These are phyloP conservation scores for Oryzias celebensis DNA, from an alignment of 2,113 vertebrate species.

Conservation along the genomic window DNA sequence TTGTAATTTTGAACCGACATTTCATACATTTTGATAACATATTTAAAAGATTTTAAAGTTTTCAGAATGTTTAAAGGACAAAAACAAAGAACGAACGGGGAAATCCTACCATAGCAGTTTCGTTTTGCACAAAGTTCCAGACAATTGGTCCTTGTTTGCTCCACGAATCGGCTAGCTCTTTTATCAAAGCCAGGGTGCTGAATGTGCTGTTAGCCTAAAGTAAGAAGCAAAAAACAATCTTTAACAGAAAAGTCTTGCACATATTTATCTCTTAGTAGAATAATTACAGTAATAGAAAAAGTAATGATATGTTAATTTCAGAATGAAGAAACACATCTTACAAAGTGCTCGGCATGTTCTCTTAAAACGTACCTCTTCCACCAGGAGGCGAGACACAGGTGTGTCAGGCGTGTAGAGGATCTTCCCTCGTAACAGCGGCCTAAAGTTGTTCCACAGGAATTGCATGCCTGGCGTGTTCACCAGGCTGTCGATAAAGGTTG, in stretches of 20 bases:
- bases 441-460: slow-evolving; percentile 89
- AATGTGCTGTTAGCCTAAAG: slow-evolving; percentile 93
- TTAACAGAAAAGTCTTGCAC: slow-evolving; percentile 21
- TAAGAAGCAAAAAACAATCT: slow-evolving; percentile 13
- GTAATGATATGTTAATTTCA: no score
- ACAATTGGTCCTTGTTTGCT: slow-evolving; percentile 83
- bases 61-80: no score
- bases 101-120: slow-evolving; percentile 84
- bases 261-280: not conserved
- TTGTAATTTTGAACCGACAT: no score
- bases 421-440: slow-evolving; percentile 88
- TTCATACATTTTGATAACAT: no score
- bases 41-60: no score
- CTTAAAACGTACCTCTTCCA: slow-evolving; percentile 83
- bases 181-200: slow-evolving; percentile 83
- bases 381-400: slow-evolving; percentile 81
- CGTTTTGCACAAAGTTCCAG: slow-evolving; percentile 85
- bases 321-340: no score
- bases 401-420: slow-evolving; percentile 92
- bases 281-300: no score
- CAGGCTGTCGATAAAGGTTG: slow-evolving; percentile 84
- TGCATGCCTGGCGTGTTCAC: slow-evolving; percentile 85
- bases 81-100: no score
- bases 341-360: not conserved
- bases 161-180: slow-evolving; percentile 86